Conservation (phyloP, 1,140 invertebrate genomes). For the Leptinotarsa defecta region DNA sequence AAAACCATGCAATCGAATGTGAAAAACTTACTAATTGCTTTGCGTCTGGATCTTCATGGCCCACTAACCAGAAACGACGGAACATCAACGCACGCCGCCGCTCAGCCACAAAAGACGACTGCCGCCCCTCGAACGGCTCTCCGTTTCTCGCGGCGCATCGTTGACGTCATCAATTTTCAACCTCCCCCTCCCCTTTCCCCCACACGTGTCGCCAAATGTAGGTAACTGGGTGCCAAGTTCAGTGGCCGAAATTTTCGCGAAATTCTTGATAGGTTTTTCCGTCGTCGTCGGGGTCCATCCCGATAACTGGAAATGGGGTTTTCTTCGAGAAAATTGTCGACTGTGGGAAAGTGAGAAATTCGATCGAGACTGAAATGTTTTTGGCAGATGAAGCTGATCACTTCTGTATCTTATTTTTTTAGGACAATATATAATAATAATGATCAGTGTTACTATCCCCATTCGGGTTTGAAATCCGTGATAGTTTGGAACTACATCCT, state of each 20-base stretch:
- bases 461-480: no score
- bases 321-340: no score
- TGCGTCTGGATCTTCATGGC: conserved; percentile 21
- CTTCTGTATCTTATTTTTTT: no score
- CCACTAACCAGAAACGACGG: not conserved
- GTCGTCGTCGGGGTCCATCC: no score
- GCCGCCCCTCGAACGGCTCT: conserved; percentile 9
- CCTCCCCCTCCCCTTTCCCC: conserved; percentile 12
- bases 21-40: conserved; percentile 14
- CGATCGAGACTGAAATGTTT: no score
- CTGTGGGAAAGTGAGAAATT: no score
- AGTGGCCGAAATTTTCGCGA: conserved; percentile 29
- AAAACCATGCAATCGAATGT: no score
- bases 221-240: conserved; percentile 42
- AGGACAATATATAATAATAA: no score
- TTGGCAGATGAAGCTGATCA: no score
- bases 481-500: no score
- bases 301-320: no score
- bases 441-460: no score
- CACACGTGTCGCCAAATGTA: conserved; percentile 30
- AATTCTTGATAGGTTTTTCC: not conserved
- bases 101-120: not conserved
- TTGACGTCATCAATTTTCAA: conserved; percentile 38
- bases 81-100: conserved; percentile 7
- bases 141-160: conserved; percentile 9